Evolutionary conservation across 2,797 vertebrate genomes (phyloP), one percentile per base, ranked within the genome.

Genomic region (Psittacula derbiana): DNA sequence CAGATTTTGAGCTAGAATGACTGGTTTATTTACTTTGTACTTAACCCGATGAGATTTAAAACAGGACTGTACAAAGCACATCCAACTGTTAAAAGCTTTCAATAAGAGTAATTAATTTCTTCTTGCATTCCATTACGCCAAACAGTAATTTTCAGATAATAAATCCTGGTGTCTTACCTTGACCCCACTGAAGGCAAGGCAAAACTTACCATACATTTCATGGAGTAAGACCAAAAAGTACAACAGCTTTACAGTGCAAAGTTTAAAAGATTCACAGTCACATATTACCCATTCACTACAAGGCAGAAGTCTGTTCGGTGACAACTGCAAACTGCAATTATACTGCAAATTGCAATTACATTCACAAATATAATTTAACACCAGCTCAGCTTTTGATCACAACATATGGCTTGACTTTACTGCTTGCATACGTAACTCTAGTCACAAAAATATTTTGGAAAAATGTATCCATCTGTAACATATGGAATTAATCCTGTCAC

Each of bases 361-460:
- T 81, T 84, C 86, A 86, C 90, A 93, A 90, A 95, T 78, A 21
- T 74, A 75, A 86, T 90, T 90, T 71, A 95, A 80, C 80, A 95
- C 52, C 78, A 93, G 86, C 71, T 93, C 91, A 94, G 93, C 25
- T 90, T 95, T 81, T 92, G 86, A 94, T 96, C 86, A 89, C 64
- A 96, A 40, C 95, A 96, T 93, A 96, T 89, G 93, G 83, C 28
- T 66, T 84, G 64, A 61, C 64, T 96, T 50, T 90, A 61, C 61
- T 93, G 81, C 86, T 92, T 95, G 86, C 88, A 94, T 43, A 85
- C 16, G 3, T 60, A 85, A 92, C 52, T 80, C 33, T 30, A 90
- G 71, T 80, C 71, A 90, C 70, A 88, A 76, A 90, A 95, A 88
- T 90, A 95, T 94, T 94, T 83, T 95, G 62, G 81, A 84, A 95